Evolutionary conservation across 2,888 invertebrate genomes (phyloP).

Genomic region (Meta bourneti): DNA sequence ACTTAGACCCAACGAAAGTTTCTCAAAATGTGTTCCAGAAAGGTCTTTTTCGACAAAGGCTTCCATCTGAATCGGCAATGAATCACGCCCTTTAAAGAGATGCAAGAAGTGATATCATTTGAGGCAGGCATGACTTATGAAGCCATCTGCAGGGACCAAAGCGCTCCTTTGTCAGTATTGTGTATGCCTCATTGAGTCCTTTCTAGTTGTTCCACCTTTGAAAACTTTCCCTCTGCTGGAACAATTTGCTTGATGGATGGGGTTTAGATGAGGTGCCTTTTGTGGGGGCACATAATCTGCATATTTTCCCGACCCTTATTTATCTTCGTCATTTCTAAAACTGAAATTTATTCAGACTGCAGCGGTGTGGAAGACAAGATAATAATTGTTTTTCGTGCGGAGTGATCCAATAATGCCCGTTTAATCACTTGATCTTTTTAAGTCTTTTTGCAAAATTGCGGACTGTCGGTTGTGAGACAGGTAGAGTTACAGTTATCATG

Average conservation of each 20-base stretch:
- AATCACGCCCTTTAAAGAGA: background rate
- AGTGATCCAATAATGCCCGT: background rate
- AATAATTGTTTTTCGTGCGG: background rate
- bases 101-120: background rate
- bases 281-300: slow-evolving; percentile 19
- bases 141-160: background rate
- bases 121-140: background rate
- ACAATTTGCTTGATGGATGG: slow-evolving; percentile 45
- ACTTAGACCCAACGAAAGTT: no score
- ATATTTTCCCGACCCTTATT: slow-evolving; percentile 22
- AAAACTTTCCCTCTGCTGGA: background rate
- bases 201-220: background rate
- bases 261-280: slow-evolving; percentile 40
- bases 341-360: background rate
- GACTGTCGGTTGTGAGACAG: background rate
- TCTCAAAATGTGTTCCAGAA: no score
- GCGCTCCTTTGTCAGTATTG: background rate
- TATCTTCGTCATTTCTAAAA: slow-evolving; percentile 27
- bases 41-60: no score
- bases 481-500: background rate
- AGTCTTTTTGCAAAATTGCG: background rate
- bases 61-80: background rate
- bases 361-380: background rate
- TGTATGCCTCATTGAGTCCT: slow-evolving; percentile 8
- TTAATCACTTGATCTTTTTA: background rate